phyloP scores from a whole-genome alignment of 2,888 invertebrate species.

The Agonum fuliginosum region DNA sequence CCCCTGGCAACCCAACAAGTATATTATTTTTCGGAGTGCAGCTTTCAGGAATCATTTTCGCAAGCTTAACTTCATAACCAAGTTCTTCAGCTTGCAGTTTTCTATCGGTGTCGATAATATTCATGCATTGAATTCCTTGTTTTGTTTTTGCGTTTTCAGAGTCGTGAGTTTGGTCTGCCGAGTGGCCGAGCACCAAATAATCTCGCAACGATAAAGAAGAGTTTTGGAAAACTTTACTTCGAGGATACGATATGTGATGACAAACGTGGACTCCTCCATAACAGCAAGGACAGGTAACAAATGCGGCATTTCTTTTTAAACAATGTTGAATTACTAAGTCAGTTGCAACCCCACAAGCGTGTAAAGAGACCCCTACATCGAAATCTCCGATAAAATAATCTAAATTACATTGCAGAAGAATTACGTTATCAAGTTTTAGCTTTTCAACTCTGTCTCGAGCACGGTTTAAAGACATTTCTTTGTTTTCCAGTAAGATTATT shows the following conservation, averaged over 20 bases:
- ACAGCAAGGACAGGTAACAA: slow-evolving; percentile 95
- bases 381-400: slow-evolving; percentile 90
- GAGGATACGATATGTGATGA: slow-evolving; percentile 87
- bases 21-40: slow-evolving; percentile 96
- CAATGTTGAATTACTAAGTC: slow-evolving; percentile 94
- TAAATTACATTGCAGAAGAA: slow-evolving; percentile 90
- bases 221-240: slow-evolving; percentile 79
- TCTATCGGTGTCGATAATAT: slow-evolving; percentile 90
- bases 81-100: slow-evolving; percentile 83
- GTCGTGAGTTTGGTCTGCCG: slow-evolving; percentile 93
- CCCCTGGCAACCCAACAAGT: slow-evolving; percentile 79
- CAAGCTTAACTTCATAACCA: slow-evolving; percentile 85
- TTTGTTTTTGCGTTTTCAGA: slow-evolving; percentile 80
- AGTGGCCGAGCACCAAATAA: slow-evolving; percentile 89
- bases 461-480: slow-evolving; percentile 87
- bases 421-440: slow-evolving; percentile 83
- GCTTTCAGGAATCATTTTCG: slow-evolving; percentile 84
- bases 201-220: slow-evolving; percentile 74
- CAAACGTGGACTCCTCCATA: slow-evolving; percentile 92
- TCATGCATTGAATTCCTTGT: slow-evolving; percentile 91
- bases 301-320: slow-evolving; percentile 83
- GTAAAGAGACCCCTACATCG: slow-evolving; percentile 90
- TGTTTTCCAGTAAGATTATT: slow-evolving; percentile 92
- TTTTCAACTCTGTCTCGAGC: slow-evolving; percentile 81
- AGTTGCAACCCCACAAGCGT: slow-evolving; percentile 96